Base-by-base conservation (phyloP, 2,888 invertebrate species). In the Apotomis betuletana region DNA sequence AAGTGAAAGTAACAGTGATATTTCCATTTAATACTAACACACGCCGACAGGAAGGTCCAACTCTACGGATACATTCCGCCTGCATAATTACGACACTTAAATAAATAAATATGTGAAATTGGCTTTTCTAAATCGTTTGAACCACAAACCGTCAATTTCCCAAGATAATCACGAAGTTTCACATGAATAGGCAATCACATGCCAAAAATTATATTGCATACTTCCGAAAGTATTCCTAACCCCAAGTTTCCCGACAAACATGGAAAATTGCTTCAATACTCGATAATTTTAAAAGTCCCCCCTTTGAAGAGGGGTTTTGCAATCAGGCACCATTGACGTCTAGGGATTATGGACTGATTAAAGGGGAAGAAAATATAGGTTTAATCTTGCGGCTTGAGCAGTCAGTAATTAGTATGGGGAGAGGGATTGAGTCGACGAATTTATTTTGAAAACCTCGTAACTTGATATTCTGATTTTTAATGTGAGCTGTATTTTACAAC, bases 321-420 rank as follows among this genome's bases (percentile, higher is more conserved):
- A 81, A 83, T 82, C 80, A 81, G 74, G 67, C 74, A 74, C 79
- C 76, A 78, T 81, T 80, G 76, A 80, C 69, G 78, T 76, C 76
- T 70, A 74, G 74, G 81, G 80, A 81, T 82, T 79, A 78, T 61
- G 64, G 74, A 67, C 76, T 83, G 80, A 83, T 83, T 81, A 82
- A 79, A 81, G 81, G 79, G 51, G 76, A 76, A 70, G 75, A 73
- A 76, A 74, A 74, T 76, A 76, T 76, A 73, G 75, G 74, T 75
- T 75, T 74, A 75, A 77, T 76, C 73, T 74, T 72, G 74, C 68
- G 74, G 74, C 69, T 65, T 41, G 49, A 68, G 52, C 51, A 72
- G 74, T 70, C 69, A 71, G 67, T 75, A 74, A 72, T 73, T 70
- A 63, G 60, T 73, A 67, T 36, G 70, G 63, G 58, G 69, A 52